phyloP scores from a whole-genome alignment of 2,113 vertebrate genomes.

The Panthera tigris region DNA sequence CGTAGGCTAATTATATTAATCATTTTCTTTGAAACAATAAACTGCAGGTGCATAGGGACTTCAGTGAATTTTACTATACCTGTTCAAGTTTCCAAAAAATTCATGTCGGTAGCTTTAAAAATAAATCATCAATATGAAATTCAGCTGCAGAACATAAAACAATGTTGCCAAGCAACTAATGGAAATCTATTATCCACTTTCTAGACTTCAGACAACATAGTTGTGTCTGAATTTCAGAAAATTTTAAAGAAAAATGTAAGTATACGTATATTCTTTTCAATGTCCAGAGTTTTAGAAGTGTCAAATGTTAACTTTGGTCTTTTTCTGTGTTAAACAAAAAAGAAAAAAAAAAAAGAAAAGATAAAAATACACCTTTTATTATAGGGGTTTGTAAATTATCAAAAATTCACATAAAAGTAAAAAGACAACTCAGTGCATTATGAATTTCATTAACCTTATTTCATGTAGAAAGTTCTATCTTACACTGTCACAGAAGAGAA shows the following conservation, averaged over 20 bases:
- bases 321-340: background rate
- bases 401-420: background rate
- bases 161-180: conserved; percentile 49
- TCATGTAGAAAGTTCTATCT: background rate
- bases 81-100: background rate
- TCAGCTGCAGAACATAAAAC: conserved; percentile 8
- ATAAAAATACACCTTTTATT: background rate
- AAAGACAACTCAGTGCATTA: background rate
- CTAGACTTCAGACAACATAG: background rate
- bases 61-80: background rate
- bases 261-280: background rate
- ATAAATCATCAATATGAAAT: conserved; percentile 34
- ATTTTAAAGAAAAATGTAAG: background rate
- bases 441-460: background rate
- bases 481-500: background rate
- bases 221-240: background rate
- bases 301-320: background rate
- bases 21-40: background rate
- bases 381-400: background rate
- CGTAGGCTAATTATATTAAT: background rate
- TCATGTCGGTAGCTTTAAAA: background rate
- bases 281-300: background rate
- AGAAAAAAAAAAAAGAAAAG: background rate
- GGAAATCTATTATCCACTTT: conserved; percentile 4
- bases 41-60: background rate